Evolutionary conservation across 2,888 invertebrate genomes (phyloP).

Genomic region (Amorpha juglandis): DNA sequence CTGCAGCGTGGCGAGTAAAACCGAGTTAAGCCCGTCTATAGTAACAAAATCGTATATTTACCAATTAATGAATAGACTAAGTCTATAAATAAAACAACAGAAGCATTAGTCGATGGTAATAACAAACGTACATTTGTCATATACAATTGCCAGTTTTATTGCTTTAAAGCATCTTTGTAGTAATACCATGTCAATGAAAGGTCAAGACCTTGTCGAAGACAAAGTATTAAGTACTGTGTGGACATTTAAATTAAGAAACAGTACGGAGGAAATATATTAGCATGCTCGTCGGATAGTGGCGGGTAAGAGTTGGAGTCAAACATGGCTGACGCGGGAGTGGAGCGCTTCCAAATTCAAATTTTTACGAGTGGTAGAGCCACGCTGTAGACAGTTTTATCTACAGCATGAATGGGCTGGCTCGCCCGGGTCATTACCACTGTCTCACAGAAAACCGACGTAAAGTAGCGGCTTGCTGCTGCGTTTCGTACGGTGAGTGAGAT

Average conservation of each 20-base stretch:
- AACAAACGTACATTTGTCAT: not conserved
- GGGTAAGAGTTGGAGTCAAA: slow-evolving; percentile 54
- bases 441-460: no score
- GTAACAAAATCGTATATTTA: not conserved
- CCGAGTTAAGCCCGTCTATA: no score
- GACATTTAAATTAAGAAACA: slow-evolving; percentile 25
- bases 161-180: not conserved
- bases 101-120: not conserved
- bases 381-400: no score
- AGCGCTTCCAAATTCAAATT: slow-evolving; percentile 62
- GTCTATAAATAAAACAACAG: not conserved
- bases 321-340: slow-evolving; percentile 52
- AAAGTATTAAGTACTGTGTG: slow-evolving; percentile 7
- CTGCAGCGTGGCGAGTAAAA: no score
- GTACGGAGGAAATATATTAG: slow-evolving; percentile 56
- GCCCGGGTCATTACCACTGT: no score
- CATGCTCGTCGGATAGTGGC: slow-evolving; percentile 62
- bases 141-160: not conserved
- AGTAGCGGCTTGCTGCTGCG: no score
- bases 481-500: no score
- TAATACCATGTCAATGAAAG: slow-evolving; percentile 8
- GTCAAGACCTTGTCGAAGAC: slow-evolving; percentile 9
- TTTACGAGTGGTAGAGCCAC: no score
- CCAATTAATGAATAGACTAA: not conserved
- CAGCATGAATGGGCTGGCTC: no score